These are phyloP conservation scores for Diarsia mendica DNA, from an alignment of 2,888 invertebrate genomes.

Conservation along the genomic window DNA sequence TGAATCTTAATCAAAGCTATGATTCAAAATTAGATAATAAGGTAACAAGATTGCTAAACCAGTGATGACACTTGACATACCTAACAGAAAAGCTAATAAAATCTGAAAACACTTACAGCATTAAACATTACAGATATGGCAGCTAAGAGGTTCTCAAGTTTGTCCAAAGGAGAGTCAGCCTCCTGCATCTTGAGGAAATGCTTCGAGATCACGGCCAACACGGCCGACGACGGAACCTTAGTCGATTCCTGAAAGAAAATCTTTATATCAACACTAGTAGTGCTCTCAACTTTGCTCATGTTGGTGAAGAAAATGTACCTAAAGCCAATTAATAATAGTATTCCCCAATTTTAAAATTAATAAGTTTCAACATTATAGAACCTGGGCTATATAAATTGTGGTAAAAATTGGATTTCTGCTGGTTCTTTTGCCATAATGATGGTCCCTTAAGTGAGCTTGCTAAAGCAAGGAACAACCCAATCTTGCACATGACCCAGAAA, in stretches of 20 bases:
- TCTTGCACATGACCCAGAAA: background rate
- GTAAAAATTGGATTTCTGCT: background rate
- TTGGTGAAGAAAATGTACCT: background rate
- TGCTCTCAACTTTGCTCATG: slow-evolving; percentile 35
- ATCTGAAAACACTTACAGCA: slow-evolving; percentile 88
- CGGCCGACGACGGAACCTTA: slow-evolving; percentile 93
- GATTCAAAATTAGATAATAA: too few species aligned
- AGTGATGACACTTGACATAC: too few species aligned
- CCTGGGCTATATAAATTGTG: background rate
- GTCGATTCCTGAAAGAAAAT: slow-evolving; percentile 90
- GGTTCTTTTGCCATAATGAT: background rate
- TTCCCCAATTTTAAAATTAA: background rate
- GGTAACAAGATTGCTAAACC: too few species aligned
- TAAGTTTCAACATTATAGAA: background rate
- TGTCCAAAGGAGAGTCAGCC: slow-evolving; percentile 97
- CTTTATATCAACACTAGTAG: slow-evolving; percentile 50
- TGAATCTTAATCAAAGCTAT: background rate
- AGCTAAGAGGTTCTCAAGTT: slow-evolving; percentile 97
- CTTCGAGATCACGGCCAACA: slow-evolving; percentile 94
- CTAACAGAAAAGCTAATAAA: background rate
- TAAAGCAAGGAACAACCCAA: background rate
- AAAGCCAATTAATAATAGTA: background rate
- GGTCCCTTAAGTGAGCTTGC: background rate
- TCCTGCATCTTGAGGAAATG: slow-evolving; percentile 96
- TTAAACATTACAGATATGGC: slow-evolving; percentile 97